phyloP scores from a whole-genome alignment of 2,797 vertebrate genomes.

The Xerus rutilus region DNA sequence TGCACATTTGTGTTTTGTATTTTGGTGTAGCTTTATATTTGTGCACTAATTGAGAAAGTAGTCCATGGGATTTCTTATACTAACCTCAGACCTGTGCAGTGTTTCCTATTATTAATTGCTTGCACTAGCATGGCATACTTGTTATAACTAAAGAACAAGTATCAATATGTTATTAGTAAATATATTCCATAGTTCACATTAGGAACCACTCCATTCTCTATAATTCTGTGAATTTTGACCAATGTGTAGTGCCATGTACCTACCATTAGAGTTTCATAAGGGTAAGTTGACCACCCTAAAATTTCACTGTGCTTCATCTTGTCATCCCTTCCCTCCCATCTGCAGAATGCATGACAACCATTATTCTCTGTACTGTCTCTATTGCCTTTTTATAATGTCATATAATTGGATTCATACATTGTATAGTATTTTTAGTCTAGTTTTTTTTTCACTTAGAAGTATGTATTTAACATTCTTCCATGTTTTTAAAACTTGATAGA shows the following conservation, averaged over 20 bases:
- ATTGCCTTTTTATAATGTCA: neutral
- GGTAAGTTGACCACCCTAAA: neutral
- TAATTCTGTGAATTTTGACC: neutral
- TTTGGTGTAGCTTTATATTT: neutral
- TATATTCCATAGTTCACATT: neutral
- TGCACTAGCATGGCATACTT: neutral
- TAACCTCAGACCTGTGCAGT: too few species aligned
- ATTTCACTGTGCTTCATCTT: neutral
- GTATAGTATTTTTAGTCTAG: neutral
- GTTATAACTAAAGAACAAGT: neutral
- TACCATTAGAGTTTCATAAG: neutral
- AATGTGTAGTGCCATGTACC: neutral
- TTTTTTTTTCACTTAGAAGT: neutral
- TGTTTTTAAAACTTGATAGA: neutral
- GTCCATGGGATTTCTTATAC: neutral
- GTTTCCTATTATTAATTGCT: neutral
- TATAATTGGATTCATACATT: neutral
- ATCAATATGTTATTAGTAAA: neutral
- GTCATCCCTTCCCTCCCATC: neutral
- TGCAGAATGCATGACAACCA: neutral
- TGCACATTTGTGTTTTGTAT: neutral
- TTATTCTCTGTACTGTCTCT: neutral
- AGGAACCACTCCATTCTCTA: neutral
- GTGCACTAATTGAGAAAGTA: neutral
- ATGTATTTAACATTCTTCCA: neutral